Base-by-base conservation (phyloP, 2,797 vertebrate genomes). In the Spinus olivaceus region DNA sequence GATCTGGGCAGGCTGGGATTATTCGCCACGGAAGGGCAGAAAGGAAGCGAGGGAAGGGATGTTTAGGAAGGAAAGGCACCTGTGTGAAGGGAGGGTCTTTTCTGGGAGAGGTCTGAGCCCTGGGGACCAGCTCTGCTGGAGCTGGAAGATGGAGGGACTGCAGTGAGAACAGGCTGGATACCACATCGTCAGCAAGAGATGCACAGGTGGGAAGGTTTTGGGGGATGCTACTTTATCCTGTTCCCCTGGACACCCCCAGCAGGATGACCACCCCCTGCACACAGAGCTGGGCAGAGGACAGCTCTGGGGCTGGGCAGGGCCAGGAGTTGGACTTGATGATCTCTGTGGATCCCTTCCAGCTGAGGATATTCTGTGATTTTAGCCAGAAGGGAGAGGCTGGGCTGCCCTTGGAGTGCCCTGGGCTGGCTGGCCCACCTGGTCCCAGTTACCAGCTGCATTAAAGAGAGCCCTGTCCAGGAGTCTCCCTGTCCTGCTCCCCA, bases 1-100 rank as follows among this genome's bases (percentile, higher is more conserved):
- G 59, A 25, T 15, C 35, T 8, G 3, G 9, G 53, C 33, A 7
- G 1, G 2, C 39, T 39, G 49, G 53, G 44, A 25, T 20, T 44
- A 1, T 32, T 44, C 1, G 2, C 22, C n/a, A 24, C 12, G 24
- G n/a, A 50, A 57, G 32, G 74, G 73, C 57, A 41, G 51, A 0
- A 1, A 46, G 57, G 64, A 72, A 44, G 42, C 23, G 4, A 33
- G 28, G 46, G 54, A 54, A 44, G 42, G 70, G 17, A 14, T 0
- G 2, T 3, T 25, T 5, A 53, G 57, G 53, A 27, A 42, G 46
- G 27, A 53, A 37, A 86, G 35, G 18, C 33, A 10, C 21, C 20
- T 64, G 17, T 50, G 50, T 57, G 37, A 30, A 33, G 16, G 3
- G 27, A 9, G 17, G 8, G 8, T 23, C 23, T 33, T n/a, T 42